Evolutionary conservation across 2,888 invertebrate genomes (phyloP), one percentile per base, ranked within the genome.

Genomic region (Megaustenia siamemsis): DNA sequence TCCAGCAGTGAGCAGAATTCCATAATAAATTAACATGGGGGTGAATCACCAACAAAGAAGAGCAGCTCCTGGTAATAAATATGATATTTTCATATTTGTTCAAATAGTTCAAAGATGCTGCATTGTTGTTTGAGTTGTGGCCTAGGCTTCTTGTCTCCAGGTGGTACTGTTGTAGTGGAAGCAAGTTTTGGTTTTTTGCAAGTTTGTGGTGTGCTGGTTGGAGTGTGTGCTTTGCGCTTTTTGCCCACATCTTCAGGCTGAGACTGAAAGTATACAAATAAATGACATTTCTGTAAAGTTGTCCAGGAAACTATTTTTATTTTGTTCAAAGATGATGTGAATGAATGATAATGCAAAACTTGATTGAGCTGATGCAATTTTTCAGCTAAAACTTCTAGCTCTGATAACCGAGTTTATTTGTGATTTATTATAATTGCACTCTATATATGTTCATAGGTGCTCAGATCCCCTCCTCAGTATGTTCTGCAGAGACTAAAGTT

Each of bases 61-160:
- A n/a, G n/a, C n/a, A n/a, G n/a, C n/a, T n/a, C n/a, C n/a, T n/a
- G n/a, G n/a, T n/a, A n/a, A n/a, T n/a, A n/a, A n/a, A n/a, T n/a
- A n/a, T n/a, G n/a, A n/a, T n/a, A n/a, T n/a, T n/a, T 56, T 75
- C 75, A 71, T 21, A 75, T 35, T 24, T 32, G 21, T 40, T 63
- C 4, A 82, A 82, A 43, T 28, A 53, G 45, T 1, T 63, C 35
- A 76, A 85, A 81, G n/a, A 85, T 81, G 45, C 85, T 85, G n/a
- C 40, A 66, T n/a, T 76, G 66, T 40, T 71, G 49, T n/a, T n/a
- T n/a, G n/a, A n/a, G n/a, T 38, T 76, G 81, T 35, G 60, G 21
- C 12, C 21, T 21, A 2, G 40, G 40, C 12, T n/a, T 24, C 15
- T n/a, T 53, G 21, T 18, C 40, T 5, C n/a, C 12, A 40, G 76